Conservation (phyloP, 2,113 vertebrate species). For the Bubo bubo region DNA sequence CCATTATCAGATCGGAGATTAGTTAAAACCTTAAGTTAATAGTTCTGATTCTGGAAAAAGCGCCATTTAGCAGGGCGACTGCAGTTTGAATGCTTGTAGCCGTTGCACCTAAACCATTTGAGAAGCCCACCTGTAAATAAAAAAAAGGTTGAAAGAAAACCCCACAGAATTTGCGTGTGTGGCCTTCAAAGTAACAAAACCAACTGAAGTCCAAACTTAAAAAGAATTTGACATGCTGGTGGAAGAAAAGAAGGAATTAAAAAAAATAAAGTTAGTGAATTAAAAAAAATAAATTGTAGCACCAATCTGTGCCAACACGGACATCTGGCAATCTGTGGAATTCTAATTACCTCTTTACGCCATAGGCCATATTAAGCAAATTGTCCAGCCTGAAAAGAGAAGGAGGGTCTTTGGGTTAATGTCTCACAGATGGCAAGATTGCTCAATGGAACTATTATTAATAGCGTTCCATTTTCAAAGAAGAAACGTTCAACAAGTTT, state of each 20-base stretch:
- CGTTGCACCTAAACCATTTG: constrained; percentile 81
- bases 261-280: constrained; percentile 86
- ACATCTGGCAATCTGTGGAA: constrained; percentile 99
- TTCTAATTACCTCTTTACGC: constrained; percentile 99
- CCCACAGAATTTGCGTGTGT: constrained; percentile 64
- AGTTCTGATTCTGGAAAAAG: constrained; percentile 50
- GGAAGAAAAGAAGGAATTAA: constrained; percentile 82
- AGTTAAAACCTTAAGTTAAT: not conserved
- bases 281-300: constrained; percentile 83
- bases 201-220: constrained; percentile 84
- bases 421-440: constrained; percentile 99
- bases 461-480: constrained; percentile 84
- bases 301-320: constrained; percentile 95
- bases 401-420: constrained; percentile 99
- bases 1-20: not conserved
- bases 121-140: constrained; percentile 82
- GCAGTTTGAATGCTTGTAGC: constrained; percentile 49
- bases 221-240: constrained; percentile 86
- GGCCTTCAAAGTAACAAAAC: constrained; percentile 81
- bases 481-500: constrained; percentile 82
- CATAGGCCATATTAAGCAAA: constrained; percentile 99
- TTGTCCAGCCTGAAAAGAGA: constrained; percentile 99
- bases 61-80: not conserved
- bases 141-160: constrained; percentile 73
- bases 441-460: constrained; percentile 99